Base-by-base conservation (phyloP, 2,797 vertebrate genomes). In the Catharus ustulatus region DNA sequence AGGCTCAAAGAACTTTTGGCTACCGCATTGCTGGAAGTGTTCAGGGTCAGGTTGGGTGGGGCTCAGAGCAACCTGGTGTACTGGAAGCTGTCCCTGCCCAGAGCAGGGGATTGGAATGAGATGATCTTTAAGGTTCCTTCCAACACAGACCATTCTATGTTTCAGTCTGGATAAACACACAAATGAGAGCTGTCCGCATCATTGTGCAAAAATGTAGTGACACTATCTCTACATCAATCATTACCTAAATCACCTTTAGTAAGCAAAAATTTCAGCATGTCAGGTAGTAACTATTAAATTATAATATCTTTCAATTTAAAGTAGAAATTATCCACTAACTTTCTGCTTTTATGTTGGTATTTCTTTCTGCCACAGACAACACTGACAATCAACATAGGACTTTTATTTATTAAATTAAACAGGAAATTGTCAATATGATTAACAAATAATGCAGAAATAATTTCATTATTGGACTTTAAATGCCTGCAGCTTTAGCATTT, bases 251-350 rank as follows among this genome's bases (percentile, higher is more conserved):
- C 18, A 30, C 9, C 0, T 54, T 59, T 29, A 52, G 64, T 79
- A 72, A 93, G 82, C 72, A 93, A 22, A 92, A n/a, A 86, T 21
- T 52, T 92, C 95, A 72, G 19, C 17, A 12, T 20, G 10, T 34
- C 29, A 43, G 22, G 12, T 45, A 48, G 30, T 30, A 76, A 67
- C 29, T 76, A 43, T 38, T 85, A 6, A 16, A 23, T 49, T 8
- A 13, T 21, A 24, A 19, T 2, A 27, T 36, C 15, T 73, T 32
- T 67, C 7, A 38, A 5, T 40, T 81, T 49, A 46, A 67, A 68
- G 30, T 58, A 51, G 46, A 77, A 64, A 5, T 45, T 87, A 40
- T 17, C 54, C 14, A 8, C 26, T 68, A 30, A 30, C 11, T 85
- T 91, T 68, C 42, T 64, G 11, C 38, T 68, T 17, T 71, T 78